Evolutionary conservation across 2,113 vertebrate genomes (phyloP).

Genomic region (Anarhynchus alexandrinus): DNA sequence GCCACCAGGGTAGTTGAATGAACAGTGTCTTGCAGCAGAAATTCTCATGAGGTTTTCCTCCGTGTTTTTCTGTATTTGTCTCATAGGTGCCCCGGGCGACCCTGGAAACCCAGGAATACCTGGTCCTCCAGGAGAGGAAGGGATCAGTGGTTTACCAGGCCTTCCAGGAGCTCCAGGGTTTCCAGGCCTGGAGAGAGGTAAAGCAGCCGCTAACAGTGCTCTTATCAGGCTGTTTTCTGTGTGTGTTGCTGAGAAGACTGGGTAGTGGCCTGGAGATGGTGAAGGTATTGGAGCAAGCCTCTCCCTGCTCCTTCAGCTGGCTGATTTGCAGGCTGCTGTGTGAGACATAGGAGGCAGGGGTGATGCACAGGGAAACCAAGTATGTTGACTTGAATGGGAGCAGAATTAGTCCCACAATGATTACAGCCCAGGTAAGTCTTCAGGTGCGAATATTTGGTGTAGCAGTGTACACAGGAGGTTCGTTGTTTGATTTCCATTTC

Average conservation of each 20-base stretch:
- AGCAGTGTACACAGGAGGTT: not conserved
- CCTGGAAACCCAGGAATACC: slow-evolving; percentile 73
- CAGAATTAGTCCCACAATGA: not conserved
- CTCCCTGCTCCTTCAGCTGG: not conserved
- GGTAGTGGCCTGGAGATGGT: not conserved
- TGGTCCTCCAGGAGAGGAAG: slow-evolving; percentile 79
- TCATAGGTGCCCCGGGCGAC: slow-evolving; percentile 79
- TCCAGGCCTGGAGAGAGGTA: slow-evolving; percentile 73
- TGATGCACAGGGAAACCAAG: not conserved
- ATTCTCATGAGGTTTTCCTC: not conserved
- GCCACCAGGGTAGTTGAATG: not conserved
- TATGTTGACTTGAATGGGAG: not conserved
- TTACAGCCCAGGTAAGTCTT: not conserved
- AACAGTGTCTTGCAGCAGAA: not conserved
- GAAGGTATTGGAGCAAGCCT: not conserved
- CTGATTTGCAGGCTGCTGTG: not conserved
- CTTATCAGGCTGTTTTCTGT: not conserved
- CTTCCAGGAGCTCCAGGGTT: slow-evolving; percentile 77
- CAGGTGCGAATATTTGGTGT: not conserved
- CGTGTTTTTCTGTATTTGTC: not conserved
- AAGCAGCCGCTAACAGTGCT: not conserved
- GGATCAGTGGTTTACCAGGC: slow-evolving; percentile 76
- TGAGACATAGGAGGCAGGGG: not conserved
- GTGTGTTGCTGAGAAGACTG: not conserved
- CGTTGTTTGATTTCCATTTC: not conserved